phyloP scores from a whole-genome alignment of 2,113 vertebrate species.

The Reinhardtius hippoglossoides region DNA sequence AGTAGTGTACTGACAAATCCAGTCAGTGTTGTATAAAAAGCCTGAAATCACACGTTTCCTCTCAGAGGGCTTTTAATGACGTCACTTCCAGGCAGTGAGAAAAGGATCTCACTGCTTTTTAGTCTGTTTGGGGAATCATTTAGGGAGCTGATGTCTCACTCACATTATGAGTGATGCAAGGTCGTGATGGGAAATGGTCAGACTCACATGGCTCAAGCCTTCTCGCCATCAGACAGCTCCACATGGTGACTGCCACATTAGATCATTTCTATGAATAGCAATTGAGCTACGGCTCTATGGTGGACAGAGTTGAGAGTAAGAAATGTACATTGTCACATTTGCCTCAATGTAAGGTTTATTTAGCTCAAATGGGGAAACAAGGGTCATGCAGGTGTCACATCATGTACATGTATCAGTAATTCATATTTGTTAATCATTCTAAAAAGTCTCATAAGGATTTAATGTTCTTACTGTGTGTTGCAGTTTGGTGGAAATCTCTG shows the following conservation, averaged over 20 bases:
- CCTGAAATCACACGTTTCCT: constrained; percentile 47
- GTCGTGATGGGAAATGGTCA: constrained; percentile 3
- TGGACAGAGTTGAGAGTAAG: neutral
- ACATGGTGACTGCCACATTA: constrained; percentile 22
- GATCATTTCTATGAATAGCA: constrained; percentile 5
- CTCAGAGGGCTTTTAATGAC: constrained; percentile 54
- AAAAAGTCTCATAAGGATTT: neutral
- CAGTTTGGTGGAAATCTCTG: neutral
- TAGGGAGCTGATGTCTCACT: constrained; percentile 13
- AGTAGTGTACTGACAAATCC: constrained; percentile 27
- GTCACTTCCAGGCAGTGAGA: constrained; percentile 51
- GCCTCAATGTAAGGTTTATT: neutral
- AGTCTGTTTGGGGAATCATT: constrained; percentile 41
- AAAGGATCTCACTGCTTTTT: constrained; percentile 23
- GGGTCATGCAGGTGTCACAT: neutral
- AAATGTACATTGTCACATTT: neutral
- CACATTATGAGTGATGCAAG: neutral
- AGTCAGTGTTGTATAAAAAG: constrained; percentile 52
- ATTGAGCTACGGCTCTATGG: neutral
- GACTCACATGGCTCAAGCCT: neutral
- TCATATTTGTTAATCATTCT: neutral
- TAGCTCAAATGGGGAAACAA: neutral
- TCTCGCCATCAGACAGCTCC: neutral
- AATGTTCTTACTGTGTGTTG: neutral
- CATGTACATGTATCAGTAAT: neutral